Percentiles rank a stretch among this genome's conserved stretches.
Evolutionary conservation across 2,888 invertebrate genomes (phyloP).

Genomic region (Monochamus alternatus): DNA sequence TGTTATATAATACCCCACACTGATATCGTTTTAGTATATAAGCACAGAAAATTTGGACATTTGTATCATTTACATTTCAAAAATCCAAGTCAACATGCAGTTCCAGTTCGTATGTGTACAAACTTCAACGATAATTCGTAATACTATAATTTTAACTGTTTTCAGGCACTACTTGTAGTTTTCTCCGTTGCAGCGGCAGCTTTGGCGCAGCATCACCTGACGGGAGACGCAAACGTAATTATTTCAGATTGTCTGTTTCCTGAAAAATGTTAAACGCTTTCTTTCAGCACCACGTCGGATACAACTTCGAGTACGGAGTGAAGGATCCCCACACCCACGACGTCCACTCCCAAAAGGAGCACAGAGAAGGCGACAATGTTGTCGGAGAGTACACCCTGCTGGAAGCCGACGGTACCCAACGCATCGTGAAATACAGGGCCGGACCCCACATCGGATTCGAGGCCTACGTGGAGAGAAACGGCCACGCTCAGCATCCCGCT

Average conservation of each 20-base stretch:
- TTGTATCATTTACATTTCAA: too few relatives aligned
- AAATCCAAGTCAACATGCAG: too few relatives aligned
- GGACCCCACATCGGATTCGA: conserved; percentile 55
- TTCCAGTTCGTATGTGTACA: too few relatives aligned
- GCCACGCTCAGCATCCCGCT: conserved; percentile 22
- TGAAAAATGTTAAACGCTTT: background rate
- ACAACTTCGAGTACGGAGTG: conserved; percentile 69
- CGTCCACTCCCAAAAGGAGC: conserved; percentile 66
- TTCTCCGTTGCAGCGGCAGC: background rate
- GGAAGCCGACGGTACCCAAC: conserved; percentile 68
- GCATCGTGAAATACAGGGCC: conserved; percentile 65
- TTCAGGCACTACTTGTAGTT: conserved; percentile 1
- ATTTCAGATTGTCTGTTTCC: background rate
- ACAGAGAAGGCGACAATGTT: conserved; percentile 66
- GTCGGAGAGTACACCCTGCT: conserved; percentile 66
- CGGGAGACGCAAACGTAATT: background rate
- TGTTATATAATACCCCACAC: too few relatives aligned
- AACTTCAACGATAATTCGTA: too few relatives aligned
- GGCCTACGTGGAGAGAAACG: conserved; percentile 48
- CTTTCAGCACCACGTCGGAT: conserved; percentile 53
- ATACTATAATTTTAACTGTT: too few relatives aligned
- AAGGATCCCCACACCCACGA: conserved; percentile 68
- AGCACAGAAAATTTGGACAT: background rate
- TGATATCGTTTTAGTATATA: too few relatives aligned
- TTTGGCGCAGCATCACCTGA: background rate